phyloP scores from a whole-genome alignment of 2,797 vertebrate species.

The Xenops minutus region DNA sequence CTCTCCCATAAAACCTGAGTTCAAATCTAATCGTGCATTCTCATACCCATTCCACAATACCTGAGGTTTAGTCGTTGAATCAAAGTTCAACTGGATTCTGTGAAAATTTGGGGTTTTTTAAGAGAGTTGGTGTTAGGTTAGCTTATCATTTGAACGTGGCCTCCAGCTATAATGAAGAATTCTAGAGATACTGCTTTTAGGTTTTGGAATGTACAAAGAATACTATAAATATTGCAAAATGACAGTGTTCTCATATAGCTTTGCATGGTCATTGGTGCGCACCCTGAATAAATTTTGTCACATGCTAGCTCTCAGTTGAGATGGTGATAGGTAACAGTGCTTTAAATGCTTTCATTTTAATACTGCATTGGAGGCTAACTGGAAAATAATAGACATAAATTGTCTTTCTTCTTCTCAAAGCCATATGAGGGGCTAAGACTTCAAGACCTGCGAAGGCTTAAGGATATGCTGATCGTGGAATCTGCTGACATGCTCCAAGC shows the following conservation, averaged over 20 bases:
- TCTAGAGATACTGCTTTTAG: background rate
- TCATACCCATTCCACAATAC: background rate
- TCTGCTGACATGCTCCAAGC: constrained; percentile 99
- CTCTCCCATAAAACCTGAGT: background rate
- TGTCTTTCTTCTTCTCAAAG: constrained; percentile 73
- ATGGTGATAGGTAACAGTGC: background rate
- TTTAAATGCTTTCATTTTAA: background rate
- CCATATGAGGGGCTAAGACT: constrained; percentile 92
- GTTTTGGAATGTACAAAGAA: background rate
- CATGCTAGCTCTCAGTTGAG: background rate
- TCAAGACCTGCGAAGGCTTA: constrained; percentile 93
- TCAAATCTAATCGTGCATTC: background rate
- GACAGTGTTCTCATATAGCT: background rate
- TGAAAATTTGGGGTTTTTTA: background rate
- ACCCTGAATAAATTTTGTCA: background rate
- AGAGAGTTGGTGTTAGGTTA: background rate
- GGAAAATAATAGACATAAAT: background rate
- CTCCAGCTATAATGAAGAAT: background rate
- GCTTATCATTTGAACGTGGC: background rate
- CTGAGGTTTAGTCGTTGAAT: background rate
- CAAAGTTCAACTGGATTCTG: background rate
- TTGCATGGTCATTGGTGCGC: background rate
- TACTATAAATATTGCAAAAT: background rate
- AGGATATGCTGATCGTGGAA: constrained; percentile 99
- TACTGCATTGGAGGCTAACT: background rate